A percentile compares a stretch with the other conserved stretches of the same genome.
phyloP scores from a whole-genome alignment of 2,113 vertebrate genomes.

The Drymodes brunneopygia region DNA sequence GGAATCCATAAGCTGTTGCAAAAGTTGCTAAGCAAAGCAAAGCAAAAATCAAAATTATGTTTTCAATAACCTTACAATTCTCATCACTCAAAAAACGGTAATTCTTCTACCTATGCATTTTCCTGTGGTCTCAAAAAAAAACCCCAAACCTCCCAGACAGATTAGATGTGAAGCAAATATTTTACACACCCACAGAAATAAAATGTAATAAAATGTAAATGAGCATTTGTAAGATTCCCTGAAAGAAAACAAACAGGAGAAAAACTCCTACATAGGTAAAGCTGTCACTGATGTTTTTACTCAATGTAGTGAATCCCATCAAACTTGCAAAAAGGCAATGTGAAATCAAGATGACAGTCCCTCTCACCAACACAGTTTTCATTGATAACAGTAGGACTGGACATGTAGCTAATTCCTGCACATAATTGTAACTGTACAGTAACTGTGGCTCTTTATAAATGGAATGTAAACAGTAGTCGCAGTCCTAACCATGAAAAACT shows the following conservation, averaged over 20 bases:
- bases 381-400: neutral
- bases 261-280: neutral
- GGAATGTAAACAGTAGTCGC: neutral
- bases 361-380: neutral
- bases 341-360: neutral
- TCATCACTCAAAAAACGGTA: neutral
- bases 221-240: neutral
- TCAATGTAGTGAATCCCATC: fast-evolving
- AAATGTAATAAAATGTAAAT: neutral
- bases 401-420: neutral
- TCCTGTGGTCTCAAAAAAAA: neutral
- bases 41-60: neutral
- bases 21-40: neutral
- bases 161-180: neutral
- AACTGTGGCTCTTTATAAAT: neutral
- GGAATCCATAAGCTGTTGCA: neutral
- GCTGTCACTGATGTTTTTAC: neutral
- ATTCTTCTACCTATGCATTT: neutral
- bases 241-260: neutral
- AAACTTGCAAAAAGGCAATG: neutral
- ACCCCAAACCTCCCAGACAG: fast-evolving
- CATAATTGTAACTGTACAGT: neutral
- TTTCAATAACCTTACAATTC: neutral
- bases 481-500: neutral
- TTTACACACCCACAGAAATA: neutral